These are phyloP conservation scores for Stegodyphus dumicola DNA, from an alignment of 1,140 invertebrate species.

Conservation along the genomic window DNA sequence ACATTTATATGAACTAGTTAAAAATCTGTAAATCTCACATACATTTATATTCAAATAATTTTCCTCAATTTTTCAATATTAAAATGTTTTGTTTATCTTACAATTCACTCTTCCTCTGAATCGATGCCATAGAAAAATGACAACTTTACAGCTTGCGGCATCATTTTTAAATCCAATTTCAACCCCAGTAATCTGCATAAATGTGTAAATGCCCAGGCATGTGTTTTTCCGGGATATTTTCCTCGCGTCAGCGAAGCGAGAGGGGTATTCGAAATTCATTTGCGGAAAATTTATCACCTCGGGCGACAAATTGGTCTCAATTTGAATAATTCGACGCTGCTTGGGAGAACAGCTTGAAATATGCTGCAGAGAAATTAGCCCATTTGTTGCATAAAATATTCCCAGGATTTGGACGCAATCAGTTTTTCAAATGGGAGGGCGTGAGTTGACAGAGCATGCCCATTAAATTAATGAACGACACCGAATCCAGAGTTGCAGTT, in stretches of 20 bases:
- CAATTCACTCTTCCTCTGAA: neutral
- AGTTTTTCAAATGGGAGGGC: conserved; percentile 28
- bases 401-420: neutral
- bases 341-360: conserved; percentile 4
- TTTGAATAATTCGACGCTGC: conserved; percentile 42
- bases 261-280: conserved; percentile 51
- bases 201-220: conserved; percentile 40
- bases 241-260: neutral
- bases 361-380: conserved; percentile 25
- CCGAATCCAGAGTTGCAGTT: neutral
- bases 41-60: no score
- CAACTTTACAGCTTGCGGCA: neutral
- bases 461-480: conserved; percentile 33
- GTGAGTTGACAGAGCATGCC: neutral
- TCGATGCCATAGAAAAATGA: neutral
- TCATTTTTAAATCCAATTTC: conserved; percentile 34
- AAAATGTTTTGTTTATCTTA: no score
- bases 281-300: conserved; percentile 55
- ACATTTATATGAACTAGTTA: no score
- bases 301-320: conserved; percentile 43
- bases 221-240: neutral
- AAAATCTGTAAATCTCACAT: no score
- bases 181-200: conserved; percentile 47
- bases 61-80: no score
- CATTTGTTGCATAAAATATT: conserved; percentile 42